These are phyloP conservation scores for Bombus pyrosoma DNA, from an alignment of 1,140 invertebrate species.

Conservation along the genomic window DNA sequence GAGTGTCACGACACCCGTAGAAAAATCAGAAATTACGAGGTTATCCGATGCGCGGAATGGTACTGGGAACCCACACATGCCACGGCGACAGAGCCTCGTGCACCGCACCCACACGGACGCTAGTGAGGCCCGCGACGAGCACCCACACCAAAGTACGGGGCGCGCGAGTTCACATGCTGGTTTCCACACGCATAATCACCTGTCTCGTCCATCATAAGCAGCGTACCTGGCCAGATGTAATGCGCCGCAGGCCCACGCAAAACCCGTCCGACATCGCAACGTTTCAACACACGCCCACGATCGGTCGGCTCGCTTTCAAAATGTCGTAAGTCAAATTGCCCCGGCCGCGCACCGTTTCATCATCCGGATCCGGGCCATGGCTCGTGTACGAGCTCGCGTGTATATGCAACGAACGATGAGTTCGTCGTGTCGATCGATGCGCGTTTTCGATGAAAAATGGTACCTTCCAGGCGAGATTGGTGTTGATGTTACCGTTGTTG, in stretches of 20 bases:
- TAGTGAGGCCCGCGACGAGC: background rate
- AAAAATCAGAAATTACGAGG: slow-evolving; percentile 48
- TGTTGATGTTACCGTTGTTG: background rate
- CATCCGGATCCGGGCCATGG: slow-evolving; percentile 66
- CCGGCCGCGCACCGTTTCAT: slow-evolving; percentile 77
- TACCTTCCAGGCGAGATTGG: background rate
- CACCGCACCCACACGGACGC: slow-evolving; percentile 23
- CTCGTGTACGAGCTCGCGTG: slow-evolving; percentile 3
- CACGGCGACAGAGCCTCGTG: background rate
- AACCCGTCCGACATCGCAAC: slow-evolving; percentile 78
- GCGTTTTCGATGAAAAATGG: slow-evolving; percentile 19
- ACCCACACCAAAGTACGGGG: slow-evolving; percentile 12
- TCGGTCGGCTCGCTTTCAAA: slow-evolving; percentile 80
- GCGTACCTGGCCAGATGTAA: slow-evolving; percentile 77
- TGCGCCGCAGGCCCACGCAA: slow-evolving; percentile 79
- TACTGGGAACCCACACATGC: background rate
- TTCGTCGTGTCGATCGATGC: background rate
- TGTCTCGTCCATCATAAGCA: slow-evolving; percentile 81
- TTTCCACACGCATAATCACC: slow-evolving; percentile 81
- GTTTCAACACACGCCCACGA: slow-evolving; percentile 82
- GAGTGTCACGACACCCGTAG: background rate
- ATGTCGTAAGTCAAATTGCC: slow-evolving; percentile 81
- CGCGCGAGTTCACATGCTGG: slow-evolving; percentile 68
- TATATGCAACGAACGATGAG: background rate
- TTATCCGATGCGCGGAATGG: slow-evolving; percentile 25